Conservation (phyloP, 2,797 vertebrate genomes). For the Sparus aurata region DNA sequence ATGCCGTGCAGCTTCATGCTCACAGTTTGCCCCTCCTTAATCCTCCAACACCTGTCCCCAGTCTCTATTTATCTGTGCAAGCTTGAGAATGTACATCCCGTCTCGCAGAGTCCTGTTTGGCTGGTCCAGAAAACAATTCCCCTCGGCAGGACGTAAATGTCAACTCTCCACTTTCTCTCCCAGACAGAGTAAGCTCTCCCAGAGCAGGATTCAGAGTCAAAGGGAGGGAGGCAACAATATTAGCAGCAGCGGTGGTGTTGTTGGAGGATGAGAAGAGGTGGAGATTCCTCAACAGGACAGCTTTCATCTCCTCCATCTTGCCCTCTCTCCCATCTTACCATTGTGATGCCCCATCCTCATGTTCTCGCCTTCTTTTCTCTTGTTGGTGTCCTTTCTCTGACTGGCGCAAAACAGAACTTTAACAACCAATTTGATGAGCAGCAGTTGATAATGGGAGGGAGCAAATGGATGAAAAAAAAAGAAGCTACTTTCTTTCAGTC, state of each 20-base stretch:
- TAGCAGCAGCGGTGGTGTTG: conserved; percentile 28
- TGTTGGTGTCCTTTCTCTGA: conserved; percentile 16
- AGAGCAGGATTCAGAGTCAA: conserved; percentile 21
- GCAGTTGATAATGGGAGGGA: conserved; percentile 32
- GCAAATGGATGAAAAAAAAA: conserved; percentile 17
- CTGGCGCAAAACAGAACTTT: conserved; percentile 42
- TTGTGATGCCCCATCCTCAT: conserved; percentile 40
- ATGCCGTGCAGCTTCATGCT: conserved; percentile 41
- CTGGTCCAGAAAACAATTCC: conserved; percentile 53
- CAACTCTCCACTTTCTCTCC: conserved; percentile 67
- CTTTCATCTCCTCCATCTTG: conserved; percentile 71
- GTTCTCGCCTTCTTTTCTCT: conserved; percentile 28
- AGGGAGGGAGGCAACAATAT: conserved; percentile 25
- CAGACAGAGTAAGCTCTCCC: conserved; percentile 42
- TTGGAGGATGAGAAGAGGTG: conserved; percentile 39
- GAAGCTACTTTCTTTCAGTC: conserved; percentile 52
- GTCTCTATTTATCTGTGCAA: conserved; percentile 61
- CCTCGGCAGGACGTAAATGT: conserved; percentile 68
- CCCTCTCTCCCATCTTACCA: conserved; percentile 47
- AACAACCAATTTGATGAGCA: conserved; percentile 64
- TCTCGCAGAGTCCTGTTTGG: conserved; percentile 52
- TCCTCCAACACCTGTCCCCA: conserved; percentile 71
- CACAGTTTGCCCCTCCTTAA: conserved; percentile 50
- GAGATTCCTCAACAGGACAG: conserved; percentile 67
- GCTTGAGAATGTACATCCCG: conserved; percentile 50